Conservation (phyloP, 2,797 vertebrate species). For the Knipowitschia caucasica region DNA sequence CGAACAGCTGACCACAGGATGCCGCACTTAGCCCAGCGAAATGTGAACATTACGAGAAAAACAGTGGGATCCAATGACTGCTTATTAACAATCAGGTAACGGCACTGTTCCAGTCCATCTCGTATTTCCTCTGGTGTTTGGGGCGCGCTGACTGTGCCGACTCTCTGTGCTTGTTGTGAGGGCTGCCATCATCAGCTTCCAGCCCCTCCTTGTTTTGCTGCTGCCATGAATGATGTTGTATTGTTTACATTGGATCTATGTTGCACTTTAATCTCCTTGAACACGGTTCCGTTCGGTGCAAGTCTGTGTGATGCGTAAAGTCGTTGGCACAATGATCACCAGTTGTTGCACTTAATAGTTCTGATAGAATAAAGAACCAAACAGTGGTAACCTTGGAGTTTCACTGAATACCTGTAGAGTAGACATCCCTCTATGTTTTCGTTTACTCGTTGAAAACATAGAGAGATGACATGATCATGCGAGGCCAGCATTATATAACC, state of each 20-base stretch:
- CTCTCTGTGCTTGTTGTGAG: constrained; percentile 39
- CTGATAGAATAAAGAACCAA: constrained; percentile 12
- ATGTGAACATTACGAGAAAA: constrained; percentile 73
- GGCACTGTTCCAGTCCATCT: constrained; percentile 24
- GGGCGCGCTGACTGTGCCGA: constrained; percentile 22
- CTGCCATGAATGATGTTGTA: constrained; percentile 69
- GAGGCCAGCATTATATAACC: constrained; percentile 64
- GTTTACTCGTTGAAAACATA: background rate
- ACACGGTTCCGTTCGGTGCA: constrained; percentile 4
- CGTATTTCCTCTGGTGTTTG: constrained; percentile 22
- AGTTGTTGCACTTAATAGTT: constrained; percentile 36
- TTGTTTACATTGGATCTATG: constrained; percentile 74
- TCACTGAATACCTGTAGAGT: background rate
- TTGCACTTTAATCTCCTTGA: constrained; percentile 29
- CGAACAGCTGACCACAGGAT: constrained; percentile 74
- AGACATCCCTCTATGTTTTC: too few species aligned
- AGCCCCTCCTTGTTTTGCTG: constrained; percentile 80
- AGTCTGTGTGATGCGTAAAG: background rate
- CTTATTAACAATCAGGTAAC: constrained; percentile 81
- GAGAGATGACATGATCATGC: constrained; percentile 32
- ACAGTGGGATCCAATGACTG: constrained; percentile 70
- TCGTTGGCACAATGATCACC: constrained; percentile 29
- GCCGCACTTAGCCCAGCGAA: constrained; percentile 75
- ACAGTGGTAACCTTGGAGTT: constrained; percentile 1
- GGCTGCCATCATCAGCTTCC: constrained; percentile 65